Conservation (phyloP, 2,888 invertebrate genomes). For the Dicranocentrus wangi region DNA sequence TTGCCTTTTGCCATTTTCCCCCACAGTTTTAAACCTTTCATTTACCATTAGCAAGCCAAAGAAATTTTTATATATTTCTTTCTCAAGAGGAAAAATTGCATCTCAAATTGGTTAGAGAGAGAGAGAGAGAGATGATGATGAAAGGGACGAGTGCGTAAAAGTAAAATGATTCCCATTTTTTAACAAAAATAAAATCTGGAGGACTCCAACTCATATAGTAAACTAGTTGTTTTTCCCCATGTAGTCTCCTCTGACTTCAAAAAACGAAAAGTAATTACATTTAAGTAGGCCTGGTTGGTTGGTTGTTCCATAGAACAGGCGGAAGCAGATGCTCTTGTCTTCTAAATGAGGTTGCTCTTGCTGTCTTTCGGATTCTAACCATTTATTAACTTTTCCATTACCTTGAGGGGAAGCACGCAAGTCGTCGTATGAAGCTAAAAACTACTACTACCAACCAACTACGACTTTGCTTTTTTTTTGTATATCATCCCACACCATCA, state of each 20-base stretch:
- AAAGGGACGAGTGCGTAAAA: slow-evolving; percentile 24
- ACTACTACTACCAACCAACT: not conserved
- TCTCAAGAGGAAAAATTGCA: too few species aligned
- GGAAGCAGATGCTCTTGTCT: slow-evolving; percentile 66
- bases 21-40: too few species aligned
- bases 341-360: slow-evolving; percentile 63
- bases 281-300: slow-evolving; percentile 51
- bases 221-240: not conserved
- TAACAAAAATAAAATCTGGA: too few species aligned
- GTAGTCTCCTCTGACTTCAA: slow-evolving; percentile 39
- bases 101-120: too few species aligned
- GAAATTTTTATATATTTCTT: too few species aligned
- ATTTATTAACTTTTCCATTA: slow-evolving; percentile 67
- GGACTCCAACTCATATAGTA: too few species aligned
- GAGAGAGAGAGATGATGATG: too few species aligned
- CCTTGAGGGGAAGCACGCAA: slow-evolving; percentile 59
- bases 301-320: slow-evolving; percentile 56
- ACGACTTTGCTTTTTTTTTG: not conserved
- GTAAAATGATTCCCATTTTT: too few species aligned
- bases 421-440: not conserved
- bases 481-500: slow-evolving; percentile 6
- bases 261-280: slow-evolving; percentile 60
- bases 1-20: too few species aligned
- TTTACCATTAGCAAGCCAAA: too few species aligned
- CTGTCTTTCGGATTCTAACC: slow-evolving; percentile 58